Percentiles rank a stretch among this genome's conserved stretches.
Conservation (phyloP, 2,797 vertebrate genomes). For the Chrosomus eos region DNA sequence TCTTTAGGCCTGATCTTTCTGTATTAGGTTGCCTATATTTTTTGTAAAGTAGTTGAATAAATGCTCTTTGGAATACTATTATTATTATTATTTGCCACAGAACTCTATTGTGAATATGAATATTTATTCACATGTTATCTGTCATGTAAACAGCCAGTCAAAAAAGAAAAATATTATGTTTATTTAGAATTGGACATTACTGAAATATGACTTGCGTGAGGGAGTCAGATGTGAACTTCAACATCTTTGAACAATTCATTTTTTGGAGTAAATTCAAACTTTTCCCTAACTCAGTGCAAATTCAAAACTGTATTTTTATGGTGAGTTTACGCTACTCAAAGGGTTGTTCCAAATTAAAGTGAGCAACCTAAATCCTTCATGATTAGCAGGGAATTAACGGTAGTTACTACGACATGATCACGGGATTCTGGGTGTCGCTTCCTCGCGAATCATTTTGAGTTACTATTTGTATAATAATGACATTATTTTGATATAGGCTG, state of each 20-base stretch:
- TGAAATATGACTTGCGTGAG: not conserved
- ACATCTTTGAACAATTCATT: not conserved
- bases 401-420: no score
- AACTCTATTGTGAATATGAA: not conserved
- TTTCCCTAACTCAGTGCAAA: not conserved
- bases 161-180: not conserved
- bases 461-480: not conserved
- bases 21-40: not conserved
- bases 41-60: not conserved
- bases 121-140: not conserved
- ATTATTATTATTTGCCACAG: not conserved
- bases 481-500: not conserved
- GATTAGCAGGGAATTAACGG: not conserved
- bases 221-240: not conserved
- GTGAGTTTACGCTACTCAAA: not conserved
- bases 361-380: not conserved
- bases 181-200: not conserved
- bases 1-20: slow-evolving; percentile 1
- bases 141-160: not conserved
- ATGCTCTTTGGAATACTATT: not conserved
- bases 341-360: not conserved
- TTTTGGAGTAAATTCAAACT: not conserved
- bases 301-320: not conserved
- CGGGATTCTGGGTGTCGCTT: not conserved
- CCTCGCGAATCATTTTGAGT: not conserved